phyloP scores from a whole-genome alignment of 1,140 invertebrate species.

The Apis dorsata region DNA sequence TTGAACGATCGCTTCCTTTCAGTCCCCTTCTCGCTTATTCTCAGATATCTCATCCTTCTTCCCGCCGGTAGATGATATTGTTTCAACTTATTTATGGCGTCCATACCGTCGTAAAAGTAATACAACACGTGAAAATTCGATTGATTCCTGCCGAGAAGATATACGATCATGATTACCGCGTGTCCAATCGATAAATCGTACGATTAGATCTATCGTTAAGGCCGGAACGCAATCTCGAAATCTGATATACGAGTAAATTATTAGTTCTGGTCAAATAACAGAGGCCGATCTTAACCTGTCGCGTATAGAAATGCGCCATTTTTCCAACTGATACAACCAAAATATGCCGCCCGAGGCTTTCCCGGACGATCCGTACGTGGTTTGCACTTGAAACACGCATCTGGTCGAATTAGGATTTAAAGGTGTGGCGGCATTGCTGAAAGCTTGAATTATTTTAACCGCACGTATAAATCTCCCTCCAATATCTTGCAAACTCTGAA shows the following conservation, averaged over 20 bases:
- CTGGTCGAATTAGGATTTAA: constrained; percentile 93
- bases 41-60: constrained; percentile 89
- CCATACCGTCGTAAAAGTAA: constrained; percentile 92
- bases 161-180: not conserved
- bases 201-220: not conserved
- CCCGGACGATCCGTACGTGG: constrained; percentile 91
- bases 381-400: constrained; percentile 90
- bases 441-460: constrained; percentile 88
- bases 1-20: constrained; percentile 78
- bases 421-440: constrained; percentile 91
- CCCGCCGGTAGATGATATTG: constrained; percentile 84
- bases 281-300: constrained; percentile 83
- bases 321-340: constrained; percentile 92
- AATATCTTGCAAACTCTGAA: constrained; percentile 80
- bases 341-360: constrained; percentile 93
- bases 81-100: constrained; percentile 82
- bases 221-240: not conserved
- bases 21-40: constrained; percentile 82
- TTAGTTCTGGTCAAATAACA: not conserved
- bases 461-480: constrained; percentile 86
- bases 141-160: constrained; percentile 82
- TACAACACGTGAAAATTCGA: constrained; percentile 95
- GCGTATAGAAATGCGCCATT: constrained; percentile 90
- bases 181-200: constrained; percentile 2
- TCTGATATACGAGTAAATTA: constrained; percentile 1